These are phyloP conservation scores for Pachycephus smyrnensis DNA, from an alignment of 2,888 invertebrate genomes.

Conservation along the genomic window DNA sequence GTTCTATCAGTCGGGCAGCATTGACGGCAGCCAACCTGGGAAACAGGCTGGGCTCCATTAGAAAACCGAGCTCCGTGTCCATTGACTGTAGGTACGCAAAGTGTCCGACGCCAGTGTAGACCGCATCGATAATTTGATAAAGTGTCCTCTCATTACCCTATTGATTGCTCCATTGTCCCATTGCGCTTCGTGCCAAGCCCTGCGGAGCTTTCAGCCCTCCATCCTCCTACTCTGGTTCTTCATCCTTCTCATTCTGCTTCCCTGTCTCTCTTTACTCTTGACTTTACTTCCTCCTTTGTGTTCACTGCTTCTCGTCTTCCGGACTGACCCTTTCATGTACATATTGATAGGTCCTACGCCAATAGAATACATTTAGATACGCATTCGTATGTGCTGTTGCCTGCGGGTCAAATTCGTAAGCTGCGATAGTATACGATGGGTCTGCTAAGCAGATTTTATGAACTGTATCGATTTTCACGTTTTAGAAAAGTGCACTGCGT, in stretches of 20 bases:
- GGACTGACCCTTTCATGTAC: background rate
- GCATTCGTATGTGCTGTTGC: background rate
- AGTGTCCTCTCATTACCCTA: conserved; percentile 66
- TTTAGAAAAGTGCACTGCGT: too few relatives aligned
- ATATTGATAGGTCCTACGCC: background rate
- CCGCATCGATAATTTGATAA: conserved; percentile 66
- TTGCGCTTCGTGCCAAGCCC: conserved; percentile 20
- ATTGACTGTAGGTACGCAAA: conserved; percentile 51
- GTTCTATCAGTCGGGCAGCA: conserved; percentile 1
- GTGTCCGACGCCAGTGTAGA: conserved; percentile 51
- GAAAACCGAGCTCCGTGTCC: conserved; percentile 52
- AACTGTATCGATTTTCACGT: background rate
- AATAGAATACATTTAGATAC: background rate
- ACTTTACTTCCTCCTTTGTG: background rate
- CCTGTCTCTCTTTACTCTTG: conserved; percentile 34
- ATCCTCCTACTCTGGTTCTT: background rate
- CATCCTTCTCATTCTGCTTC: conserved; percentile 15
- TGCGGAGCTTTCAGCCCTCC: conserved; percentile 49
- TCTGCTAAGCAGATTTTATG: background rate
- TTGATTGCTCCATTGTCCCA: conserved; percentile 66
- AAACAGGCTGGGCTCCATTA: conserved; percentile 39
- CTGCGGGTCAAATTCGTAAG: background rate
- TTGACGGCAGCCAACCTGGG: conserved; percentile 4
- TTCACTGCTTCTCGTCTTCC: background rate
- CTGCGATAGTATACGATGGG: background rate